These are phyloP conservation scores for Drosophila mauritiana DNA, from an alignment of 1,140 invertebrate genomes.

Conservation along the genomic window DNA sequence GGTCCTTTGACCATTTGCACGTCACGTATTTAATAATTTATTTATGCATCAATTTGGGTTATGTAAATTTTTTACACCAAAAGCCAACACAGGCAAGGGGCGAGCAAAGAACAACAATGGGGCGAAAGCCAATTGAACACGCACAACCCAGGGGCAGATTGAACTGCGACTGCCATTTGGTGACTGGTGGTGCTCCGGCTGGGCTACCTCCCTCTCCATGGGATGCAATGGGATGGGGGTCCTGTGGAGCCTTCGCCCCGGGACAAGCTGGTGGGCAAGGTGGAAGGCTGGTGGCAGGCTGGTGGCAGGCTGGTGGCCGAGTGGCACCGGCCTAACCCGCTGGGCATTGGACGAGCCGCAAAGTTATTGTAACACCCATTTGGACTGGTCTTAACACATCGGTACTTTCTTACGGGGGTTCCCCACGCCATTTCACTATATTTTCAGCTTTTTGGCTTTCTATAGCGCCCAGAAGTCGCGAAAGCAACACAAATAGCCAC, in stretches of 20 bases:
- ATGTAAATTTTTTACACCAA: slow-evolving; percentile 74
- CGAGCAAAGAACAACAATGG: slow-evolving; percentile 15
- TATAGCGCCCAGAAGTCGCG: slow-evolving; percentile 54
- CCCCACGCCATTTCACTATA: no score
- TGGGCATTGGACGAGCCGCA: slow-evolving; percentile 16
- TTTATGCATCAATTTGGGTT: slow-evolving; percentile 79
- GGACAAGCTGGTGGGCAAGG: not conserved
- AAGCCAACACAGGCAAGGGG: slow-evolving; percentile 26
- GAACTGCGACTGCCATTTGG: slow-evolving; percentile 25
- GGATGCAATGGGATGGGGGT: not conserved
- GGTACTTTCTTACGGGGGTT: not conserved
- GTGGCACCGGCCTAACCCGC: slow-evolving; percentile 17
- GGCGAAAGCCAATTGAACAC: slow-evolving; percentile 66
- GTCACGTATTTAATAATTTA: slow-evolving; percentile 76
- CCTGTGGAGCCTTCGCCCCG: not conserved
- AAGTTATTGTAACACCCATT: slow-evolving; percentile 6
- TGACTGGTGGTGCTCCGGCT: slow-evolving; percentile 9
- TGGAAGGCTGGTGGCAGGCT: not conserved
- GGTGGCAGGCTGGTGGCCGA: not conserved
- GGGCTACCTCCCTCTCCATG: not conserved
- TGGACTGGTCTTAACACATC: not conserved
- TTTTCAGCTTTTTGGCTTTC: not conserved
- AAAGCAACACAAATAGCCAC: slow-evolving; percentile 28
- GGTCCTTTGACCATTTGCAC: slow-evolving; percentile 44
- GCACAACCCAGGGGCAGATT: slow-evolving; percentile 12